Conservation (phyloP, 1,140 invertebrate genomes). For the Spodoptera litura region DNA sequence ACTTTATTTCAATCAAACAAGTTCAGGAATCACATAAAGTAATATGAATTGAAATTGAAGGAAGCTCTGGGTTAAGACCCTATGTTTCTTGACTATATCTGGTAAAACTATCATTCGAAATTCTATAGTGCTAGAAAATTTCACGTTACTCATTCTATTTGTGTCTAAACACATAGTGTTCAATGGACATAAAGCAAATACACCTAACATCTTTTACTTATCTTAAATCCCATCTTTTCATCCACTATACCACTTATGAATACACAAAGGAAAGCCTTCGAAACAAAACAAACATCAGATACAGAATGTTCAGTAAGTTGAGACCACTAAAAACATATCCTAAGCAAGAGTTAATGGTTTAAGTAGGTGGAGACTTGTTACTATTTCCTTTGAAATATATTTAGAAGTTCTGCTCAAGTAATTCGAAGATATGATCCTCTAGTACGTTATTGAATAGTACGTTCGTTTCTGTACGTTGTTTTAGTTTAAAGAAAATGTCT, state of each 20-base stretch:
- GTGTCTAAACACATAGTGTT: too few relatives aligned
- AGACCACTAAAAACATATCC: slow-evolving; percentile 53
- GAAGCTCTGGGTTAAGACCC: too few relatives aligned
- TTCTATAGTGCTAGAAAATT: too few relatives aligned
- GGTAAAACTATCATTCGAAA: too few relatives aligned
- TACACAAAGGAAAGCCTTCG: not conserved
- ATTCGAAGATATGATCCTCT: slow-evolving; percentile 23
- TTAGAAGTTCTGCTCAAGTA: slow-evolving; percentile 53
- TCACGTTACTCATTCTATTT: too few relatives aligned
- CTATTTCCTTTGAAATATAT: slow-evolving; percentile 61
- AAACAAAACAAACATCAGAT: slow-evolving; percentile 24
- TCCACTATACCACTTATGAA: not conserved
- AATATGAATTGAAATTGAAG: too few relatives aligned
- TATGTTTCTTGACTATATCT: too few relatives aligned
- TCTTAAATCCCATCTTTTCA: not conserved
- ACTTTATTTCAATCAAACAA: too few relatives aligned
- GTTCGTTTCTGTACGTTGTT: not conserved
- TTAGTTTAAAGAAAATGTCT: too few relatives aligned
- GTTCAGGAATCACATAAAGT: too few relatives aligned
- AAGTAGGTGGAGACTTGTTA: slow-evolving; percentile 57
- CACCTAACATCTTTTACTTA: too few relatives aligned
- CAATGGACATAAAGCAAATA: too few relatives aligned
- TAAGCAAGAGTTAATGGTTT: slow-evolving; percentile 58
- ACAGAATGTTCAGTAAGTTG: slow-evolving; percentile 6
- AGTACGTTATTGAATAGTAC: not conserved